phyloP scores from a whole-genome alignment of 2,113 vertebrate species.

The Anarrhichthys ocellatus region DNA sequence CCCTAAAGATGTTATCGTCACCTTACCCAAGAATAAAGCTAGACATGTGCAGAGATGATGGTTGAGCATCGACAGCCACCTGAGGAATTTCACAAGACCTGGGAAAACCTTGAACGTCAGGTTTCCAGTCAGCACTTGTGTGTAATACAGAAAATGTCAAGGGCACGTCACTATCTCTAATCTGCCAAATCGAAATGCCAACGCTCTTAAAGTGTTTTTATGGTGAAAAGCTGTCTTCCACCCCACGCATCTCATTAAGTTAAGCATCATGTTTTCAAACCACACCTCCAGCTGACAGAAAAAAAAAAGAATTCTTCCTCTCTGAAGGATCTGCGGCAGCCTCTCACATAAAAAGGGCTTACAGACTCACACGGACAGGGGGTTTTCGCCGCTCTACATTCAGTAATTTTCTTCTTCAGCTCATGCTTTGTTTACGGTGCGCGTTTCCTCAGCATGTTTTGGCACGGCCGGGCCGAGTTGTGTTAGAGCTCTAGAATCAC shows the following conservation, averaged over 20 bases:
- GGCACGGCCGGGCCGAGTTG: background rate
- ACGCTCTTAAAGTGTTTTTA: background rate
- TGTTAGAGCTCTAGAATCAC: constrained; percentile 13
- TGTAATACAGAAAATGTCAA: background rate
- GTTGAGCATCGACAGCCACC: background rate
- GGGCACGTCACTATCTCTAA: no score
- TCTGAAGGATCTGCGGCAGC: background rate
- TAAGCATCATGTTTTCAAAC: constrained; percentile 34
- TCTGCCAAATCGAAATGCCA: background rate
- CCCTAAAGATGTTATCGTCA: background rate
- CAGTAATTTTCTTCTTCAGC: background rate
- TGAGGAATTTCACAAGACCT: constrained; percentile 53
- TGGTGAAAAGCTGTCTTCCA: background rate
- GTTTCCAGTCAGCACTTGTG: background rate
- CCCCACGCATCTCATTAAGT: background rate
- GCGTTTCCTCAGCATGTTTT: constrained; percentile 30
- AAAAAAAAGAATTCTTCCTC: constrained; percentile 28
- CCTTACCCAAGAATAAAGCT: no score
- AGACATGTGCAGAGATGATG: constrained; percentile 43
- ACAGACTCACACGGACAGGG: background rate
- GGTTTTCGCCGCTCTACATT: constrained; percentile 2
- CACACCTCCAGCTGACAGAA: constrained; percentile 66
- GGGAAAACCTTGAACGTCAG: constrained; percentile 13
- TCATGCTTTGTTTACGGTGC: background rate
- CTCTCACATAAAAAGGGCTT: background rate